phyloP scores from a whole-genome alignment of 2,113 vertebrate species.

The Paracanthobrama guichenoti region DNA sequence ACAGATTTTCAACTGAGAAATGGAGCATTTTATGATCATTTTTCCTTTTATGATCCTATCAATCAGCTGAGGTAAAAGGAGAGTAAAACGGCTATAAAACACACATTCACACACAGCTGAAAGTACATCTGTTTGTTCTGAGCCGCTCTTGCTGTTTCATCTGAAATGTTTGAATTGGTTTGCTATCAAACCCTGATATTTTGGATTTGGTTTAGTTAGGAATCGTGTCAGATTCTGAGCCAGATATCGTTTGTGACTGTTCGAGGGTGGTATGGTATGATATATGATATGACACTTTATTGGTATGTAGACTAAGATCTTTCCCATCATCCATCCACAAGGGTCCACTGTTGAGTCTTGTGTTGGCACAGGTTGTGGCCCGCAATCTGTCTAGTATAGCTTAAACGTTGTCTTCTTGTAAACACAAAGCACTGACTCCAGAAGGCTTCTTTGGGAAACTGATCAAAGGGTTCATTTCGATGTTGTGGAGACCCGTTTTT shows the following conservation, averaged over 20 bases:
- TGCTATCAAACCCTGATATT: neutral
- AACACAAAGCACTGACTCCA: constrained; percentile 1
- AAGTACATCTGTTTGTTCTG: constrained; percentile 7
- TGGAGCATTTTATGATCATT: constrained; percentile 11
- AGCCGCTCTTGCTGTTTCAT: neutral
- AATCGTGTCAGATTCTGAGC: neutral
- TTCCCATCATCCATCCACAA: constrained; percentile 27
- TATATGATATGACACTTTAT: too few species aligned
- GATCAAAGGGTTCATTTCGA: neutral
- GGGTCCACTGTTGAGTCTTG: constrained; percentile 25
- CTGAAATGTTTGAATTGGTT: neutral
- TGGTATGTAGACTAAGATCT: neutral
- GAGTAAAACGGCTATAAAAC: neutral
- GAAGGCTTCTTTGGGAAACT: neutral
- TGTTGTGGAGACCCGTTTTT: neutral
- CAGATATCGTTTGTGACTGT: neutral
- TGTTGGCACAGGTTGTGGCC: neutral
- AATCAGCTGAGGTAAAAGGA: constrained; percentile 63
- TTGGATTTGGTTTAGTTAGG: neutral
- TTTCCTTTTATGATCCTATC: constrained; percentile 34
- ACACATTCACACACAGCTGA: neutral
- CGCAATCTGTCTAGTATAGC: neutral
- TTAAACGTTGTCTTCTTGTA: neutral
- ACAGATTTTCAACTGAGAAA: neutral
- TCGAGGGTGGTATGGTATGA: neutral